Base-by-base conservation (phyloP, 23 tunicate genomes). In the Clavelina lepadiformis region DNA sequence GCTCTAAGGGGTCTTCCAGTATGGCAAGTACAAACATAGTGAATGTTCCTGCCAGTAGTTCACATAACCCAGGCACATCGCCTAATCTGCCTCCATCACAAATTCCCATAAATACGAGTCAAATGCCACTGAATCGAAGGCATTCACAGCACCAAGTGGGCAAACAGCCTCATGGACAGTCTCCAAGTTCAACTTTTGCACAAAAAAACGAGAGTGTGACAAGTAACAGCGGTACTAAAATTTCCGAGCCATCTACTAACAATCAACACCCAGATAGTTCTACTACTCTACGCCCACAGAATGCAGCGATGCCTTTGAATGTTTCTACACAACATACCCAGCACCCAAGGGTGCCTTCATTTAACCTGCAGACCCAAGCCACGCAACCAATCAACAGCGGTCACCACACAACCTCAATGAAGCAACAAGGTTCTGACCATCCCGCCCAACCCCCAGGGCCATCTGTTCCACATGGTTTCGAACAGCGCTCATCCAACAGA, bases 171-270 rank as follows among this genome's bases (percentile, higher is more conserved):
- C n/a, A n/a, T n/a, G n/a, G n/a, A n/a, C n/a, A n/a, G n/a, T n/a
- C n/a, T n/a, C n/a, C n/a, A n/a, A n/a, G n/a, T n/a, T n/a, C n/a
- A n/a, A n/a, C n/a, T n/a, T n/a, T n/a, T n/a, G n/a, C n/a, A n/a
- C n/a, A n/a, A n/a, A n/a, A n/a, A n/a, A n/a, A n/a, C n/a, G n/a
- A n/a, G n/a, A n/a, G n/a, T n/a, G n/a, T n/a, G n/a, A n/a, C n/a
- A n/a, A n/a, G n/a, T n/a, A n/a, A n/a, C n/a, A n/a, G n/a, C n/a
- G n/a, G n/a, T n/a, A n/a, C n/a, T n/a, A 5, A 66, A 46, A 7
- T 66, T 57, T 25, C 72, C 72, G 28, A 37, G 57, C 8, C 47
- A 46, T 46, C 72, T 26, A 28, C 72, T 46, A 46, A 45, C 34
- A 4, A 41, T 15, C 13, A 41, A 11, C 49, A 11, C 49, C 49